Percentiles rank a stretch among this genome's conserved stretches.
These are phyloP conservation scores for Terrapene triunguis DNA, from an alignment of 2,113 vertebrate species.

Conservation along the genomic window DNA sequence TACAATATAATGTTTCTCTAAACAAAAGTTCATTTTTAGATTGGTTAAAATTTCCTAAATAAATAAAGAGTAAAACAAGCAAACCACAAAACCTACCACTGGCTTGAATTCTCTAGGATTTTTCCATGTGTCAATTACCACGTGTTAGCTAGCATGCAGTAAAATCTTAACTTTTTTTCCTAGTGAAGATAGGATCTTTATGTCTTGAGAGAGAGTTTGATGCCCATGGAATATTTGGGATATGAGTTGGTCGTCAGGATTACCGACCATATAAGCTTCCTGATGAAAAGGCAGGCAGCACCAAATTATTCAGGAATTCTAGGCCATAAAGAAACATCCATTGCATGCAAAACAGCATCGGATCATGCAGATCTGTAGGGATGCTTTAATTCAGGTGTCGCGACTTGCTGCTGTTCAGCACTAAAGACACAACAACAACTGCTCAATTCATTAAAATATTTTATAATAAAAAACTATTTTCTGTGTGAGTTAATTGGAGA, in stretches of 20 bases:
- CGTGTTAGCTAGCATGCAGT: neutral
- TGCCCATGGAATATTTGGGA: neutral
- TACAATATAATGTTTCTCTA: neutral
- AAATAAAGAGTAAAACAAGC: neutral
- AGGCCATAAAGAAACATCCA: neutral
- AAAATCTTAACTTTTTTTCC: neutral
- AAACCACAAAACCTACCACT: neutral
- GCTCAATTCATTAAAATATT: neutral
- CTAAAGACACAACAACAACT: neutral
- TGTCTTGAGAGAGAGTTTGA: neutral
- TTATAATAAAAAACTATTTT: neutral
- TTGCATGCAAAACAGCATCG: neutral
- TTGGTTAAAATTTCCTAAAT: neutral
- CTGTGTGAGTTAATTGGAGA: neutral
- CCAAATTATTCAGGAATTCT: neutral
- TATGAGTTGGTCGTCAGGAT: neutral
- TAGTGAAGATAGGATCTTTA: neutral
- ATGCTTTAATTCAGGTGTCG: neutral
- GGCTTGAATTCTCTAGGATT: neutral
- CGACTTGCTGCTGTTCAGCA: neutral
- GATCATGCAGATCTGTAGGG: neutral
- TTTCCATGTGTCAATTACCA: neutral
- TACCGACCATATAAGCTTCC: neutral
- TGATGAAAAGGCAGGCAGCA: neutral
- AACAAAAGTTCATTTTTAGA: neutral